Evolutionary conservation across 2,113 vertebrate genomes (phyloP).

Genomic region (Paramisgurnus dabryanus): DNA sequence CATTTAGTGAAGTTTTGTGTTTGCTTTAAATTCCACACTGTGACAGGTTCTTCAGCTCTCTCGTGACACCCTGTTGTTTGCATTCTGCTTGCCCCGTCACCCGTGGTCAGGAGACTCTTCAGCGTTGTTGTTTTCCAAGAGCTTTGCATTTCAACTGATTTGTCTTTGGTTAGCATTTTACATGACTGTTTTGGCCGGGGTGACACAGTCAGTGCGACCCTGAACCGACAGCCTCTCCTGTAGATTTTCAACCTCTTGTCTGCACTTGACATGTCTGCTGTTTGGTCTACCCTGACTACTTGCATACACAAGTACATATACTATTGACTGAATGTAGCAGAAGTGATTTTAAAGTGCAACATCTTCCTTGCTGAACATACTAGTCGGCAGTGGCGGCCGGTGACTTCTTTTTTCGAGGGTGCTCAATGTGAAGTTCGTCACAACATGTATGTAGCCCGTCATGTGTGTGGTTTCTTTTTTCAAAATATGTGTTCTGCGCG

Average conservation of each 20-base stretch:
- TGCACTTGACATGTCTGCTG: conserved; percentile 25
- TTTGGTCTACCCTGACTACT: background rate
- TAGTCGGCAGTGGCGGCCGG: too few relatives aligned
- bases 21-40: conserved; percentile 12
- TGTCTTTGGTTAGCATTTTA: conserved; percentile 36
- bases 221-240: conserved; percentile 8
- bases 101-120: conserved; percentile 27
- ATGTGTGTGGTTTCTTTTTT: too few relatives aligned
- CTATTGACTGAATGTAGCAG: too few relatives aligned
- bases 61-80: background rate
- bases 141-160: conserved; percentile 26
- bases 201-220: background rate
- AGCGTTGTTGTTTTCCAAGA: conserved; percentile 14
- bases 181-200: background rate
- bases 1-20: conserved; percentile 41
- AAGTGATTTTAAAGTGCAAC: too few relatives aligned
- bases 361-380: too few relatives aligned
- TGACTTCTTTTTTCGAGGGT: too few relatives aligned
- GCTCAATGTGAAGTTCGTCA: too few relatives aligned
- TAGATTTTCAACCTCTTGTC: conserved; percentile 10
- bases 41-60: conserved; percentile 30
- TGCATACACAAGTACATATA: background rate
- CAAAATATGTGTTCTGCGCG: too few relatives aligned
- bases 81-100: conserved; percentile 11
- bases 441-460: too few relatives aligned